phyloP scores from a whole-genome alignment of 2,113 vertebrate genomes.

The Diglossa brunneiventris region DNA sequence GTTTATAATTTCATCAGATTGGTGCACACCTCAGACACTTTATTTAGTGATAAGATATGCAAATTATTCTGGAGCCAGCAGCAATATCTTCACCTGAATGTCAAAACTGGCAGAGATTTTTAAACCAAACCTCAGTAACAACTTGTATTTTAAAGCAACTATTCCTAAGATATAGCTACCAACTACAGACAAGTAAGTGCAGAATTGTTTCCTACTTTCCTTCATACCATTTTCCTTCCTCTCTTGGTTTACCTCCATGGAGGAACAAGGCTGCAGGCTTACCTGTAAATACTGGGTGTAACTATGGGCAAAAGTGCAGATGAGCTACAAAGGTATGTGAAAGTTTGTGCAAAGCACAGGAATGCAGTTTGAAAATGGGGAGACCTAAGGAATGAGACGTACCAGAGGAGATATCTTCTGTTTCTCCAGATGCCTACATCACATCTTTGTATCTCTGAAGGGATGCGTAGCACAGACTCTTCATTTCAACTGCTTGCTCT shows the following conservation, averaged over 20 bases:
- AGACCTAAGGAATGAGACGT: background rate
- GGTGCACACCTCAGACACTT: conserved; percentile 67
- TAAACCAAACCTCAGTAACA: conserved; percentile 62
- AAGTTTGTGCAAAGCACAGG: background rate
- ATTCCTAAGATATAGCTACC: background rate
- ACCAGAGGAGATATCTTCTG: background rate
- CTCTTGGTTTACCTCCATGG: background rate
- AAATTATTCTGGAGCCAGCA: conserved; percentile 70
- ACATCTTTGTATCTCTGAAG: conserved; percentile 5
- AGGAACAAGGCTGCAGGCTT: background rate
- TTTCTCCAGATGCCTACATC: background rate
- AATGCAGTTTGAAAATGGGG: background rate
- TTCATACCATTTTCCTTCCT: background rate
- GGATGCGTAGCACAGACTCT: conserved; percentile 15
- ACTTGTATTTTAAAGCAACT: conserved; percentile 29
- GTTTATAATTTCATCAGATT: conserved; percentile 74
- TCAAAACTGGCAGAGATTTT: conserved; percentile 71
- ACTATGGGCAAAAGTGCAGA: background rate
- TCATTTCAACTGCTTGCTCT: conserved; percentile 52
- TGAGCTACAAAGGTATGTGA: background rate
- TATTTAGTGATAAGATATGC: conserved; percentile 69
- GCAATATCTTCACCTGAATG: conserved; percentile 68
- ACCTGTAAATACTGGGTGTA: background rate
- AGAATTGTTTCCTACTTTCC: background rate
- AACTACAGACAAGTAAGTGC: conserved; percentile 8